These are phyloP conservation scores for Noturus placidus DNA, from an alignment of 2,113 vertebrate species.

Conservation along the genomic window DNA sequence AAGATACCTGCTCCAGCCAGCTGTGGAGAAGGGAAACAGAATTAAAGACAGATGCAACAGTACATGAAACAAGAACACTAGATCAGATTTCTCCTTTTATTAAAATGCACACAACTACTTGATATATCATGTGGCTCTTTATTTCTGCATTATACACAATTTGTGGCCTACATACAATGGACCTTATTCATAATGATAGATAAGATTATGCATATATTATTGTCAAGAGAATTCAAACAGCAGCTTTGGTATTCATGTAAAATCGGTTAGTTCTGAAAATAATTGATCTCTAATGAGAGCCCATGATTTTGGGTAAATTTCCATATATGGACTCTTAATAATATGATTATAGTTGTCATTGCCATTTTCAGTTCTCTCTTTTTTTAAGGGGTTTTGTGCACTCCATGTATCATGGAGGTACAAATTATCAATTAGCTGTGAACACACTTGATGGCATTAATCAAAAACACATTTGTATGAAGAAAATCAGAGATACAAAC, in stretches of 20 bases:
- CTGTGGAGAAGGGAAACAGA: conserved; percentile 57
- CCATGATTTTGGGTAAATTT: neutral
- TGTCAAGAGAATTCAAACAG: neutral
- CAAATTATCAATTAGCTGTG: neutral
- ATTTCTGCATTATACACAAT: neutral
- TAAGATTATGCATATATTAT: neutral
- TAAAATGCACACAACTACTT: neutral
- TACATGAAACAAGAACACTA: neutral
- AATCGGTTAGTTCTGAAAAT: neutral
- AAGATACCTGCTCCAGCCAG: conserved; percentile 73
- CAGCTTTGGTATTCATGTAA: neutral
- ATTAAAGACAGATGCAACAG: neutral
- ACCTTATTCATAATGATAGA: neutral
- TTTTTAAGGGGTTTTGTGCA: neutral
- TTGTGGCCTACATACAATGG: neutral
- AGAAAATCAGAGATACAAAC: neutral
- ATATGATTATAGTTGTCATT: neutral
- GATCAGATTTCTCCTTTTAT: neutral
- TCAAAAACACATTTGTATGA: neutral
- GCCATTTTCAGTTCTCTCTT: neutral
- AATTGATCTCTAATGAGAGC: neutral
- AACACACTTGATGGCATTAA: neutral
- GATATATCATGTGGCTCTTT: neutral
- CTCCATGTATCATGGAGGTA: neutral
- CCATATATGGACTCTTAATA: neutral